Evolutionary conservation across 1,140 invertebrate species (phyloP).

Genomic region (Acromyrmex charruanus): DNA sequence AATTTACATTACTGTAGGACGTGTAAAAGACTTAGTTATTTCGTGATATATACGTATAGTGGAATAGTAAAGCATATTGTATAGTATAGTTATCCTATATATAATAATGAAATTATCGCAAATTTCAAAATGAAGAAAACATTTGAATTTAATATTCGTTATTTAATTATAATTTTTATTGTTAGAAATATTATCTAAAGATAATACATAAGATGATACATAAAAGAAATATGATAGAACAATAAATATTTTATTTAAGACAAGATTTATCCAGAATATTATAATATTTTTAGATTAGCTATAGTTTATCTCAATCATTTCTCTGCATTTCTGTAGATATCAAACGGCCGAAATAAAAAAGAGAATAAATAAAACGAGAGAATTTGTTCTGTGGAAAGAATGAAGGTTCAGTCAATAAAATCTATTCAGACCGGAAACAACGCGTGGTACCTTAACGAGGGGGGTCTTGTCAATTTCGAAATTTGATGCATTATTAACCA

Average conservation of each 20-base stretch:
- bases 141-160: not conserved
- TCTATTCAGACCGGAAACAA: constrained; percentile 37
- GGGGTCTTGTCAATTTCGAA: constrained; percentile 46
- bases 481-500: constrained; percentile 50
- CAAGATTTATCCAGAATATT: not conserved
- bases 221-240: not conserved
- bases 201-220: not conserved
- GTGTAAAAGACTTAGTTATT: too few relatives aligned
- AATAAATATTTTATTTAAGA: not conserved
- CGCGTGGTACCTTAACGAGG: constrained; percentile 23
- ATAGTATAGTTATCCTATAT: not conserved
- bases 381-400: not conserved
- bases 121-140: not conserved
- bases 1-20: too few relatives aligned
- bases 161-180: not conserved
- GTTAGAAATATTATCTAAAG: not conserved
- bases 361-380: not conserved
- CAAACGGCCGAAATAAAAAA: not conserved
- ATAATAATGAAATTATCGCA: not conserved
- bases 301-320: not conserved
- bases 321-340: not conserved
- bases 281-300: not conserved
- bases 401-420: not conserved
- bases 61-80: too few relatives aligned
- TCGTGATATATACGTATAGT: too few relatives aligned